Base-by-base conservation (phyloP, 2,888 invertebrate species). In the Aplocera efformata region DNA sequence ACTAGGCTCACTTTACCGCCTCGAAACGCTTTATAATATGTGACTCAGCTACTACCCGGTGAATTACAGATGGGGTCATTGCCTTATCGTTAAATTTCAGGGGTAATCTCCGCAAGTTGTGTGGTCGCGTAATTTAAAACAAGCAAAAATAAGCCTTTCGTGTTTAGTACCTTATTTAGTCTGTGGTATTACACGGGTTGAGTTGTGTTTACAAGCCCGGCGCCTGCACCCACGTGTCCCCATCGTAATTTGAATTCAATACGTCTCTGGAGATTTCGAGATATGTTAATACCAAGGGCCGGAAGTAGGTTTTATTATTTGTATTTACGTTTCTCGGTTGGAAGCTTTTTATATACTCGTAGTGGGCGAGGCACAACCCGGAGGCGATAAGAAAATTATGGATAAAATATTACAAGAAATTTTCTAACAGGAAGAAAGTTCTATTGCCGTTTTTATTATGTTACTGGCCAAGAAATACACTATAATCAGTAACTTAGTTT, bases 171-270 rank as follows among this genome's bases (percentile, higher is more conserved):
- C n/a, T n/a, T n/a, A n/a, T n/a, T n/a, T n/a, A n/a, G n/a, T n/a
- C n/a, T n/a, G n/a, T n/a, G n/a, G n/a, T n/a, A n/a, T 17, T 17
- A 17, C 11, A 30, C 20, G 6, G 36, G n/a, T 34, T 32, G 30
- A 11, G 35, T 35, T 32, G 35, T 36, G 40, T 32, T 38, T 27
- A 40, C 40, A 34, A 41, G 41, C 48, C 65, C 32, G 56, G 66
- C 74, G 76, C 75, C 73, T 66, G 68, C 73, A 57, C 74, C 78
- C 74, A 79, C 79, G 67, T 72, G 68, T 53, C 55, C 54, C 54
- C 41, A 49, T 54, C 54, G 64, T 55, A 30, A 79, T 83, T 83
- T 78, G 69, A 76, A 83, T 83, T 82, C 79, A 79, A 83, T 76
- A 70, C 69, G 53, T 48, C 58, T 49, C 55, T 48, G 52, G 42